Evolutionary conservation across 2,888 invertebrate species (phyloP).

Genomic region (Rhagonycha lutea): DNA sequence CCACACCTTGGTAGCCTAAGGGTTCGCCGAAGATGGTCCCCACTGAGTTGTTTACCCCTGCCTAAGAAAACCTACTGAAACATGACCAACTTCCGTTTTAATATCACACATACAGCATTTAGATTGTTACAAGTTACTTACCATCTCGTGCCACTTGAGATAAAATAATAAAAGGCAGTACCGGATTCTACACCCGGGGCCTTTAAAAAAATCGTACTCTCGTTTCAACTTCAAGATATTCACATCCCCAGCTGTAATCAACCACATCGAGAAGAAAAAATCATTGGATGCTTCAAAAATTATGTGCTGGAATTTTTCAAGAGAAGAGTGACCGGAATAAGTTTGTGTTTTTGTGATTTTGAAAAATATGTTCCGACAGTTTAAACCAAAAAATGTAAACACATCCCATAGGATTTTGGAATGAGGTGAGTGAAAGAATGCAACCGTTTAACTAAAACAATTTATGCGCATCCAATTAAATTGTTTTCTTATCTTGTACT

Average conservation of each 20-base stretch:
- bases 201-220: not conserved
- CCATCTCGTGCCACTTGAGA: slow-evolving; percentile 7
- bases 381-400: not conserved
- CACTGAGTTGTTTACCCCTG: slow-evolving; percentile 12
- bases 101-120: slow-evolving; percentile 14
- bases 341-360: not conserved
- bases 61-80: slow-evolving; percentile 3
- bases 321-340: not conserved
- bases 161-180: not conserved
- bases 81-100: slow-evolving; percentile 10
- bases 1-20: not conserved
- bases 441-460: not conserved
- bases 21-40: slow-evolving; percentile 8
- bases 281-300: not conserved
- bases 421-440: slow-evolving; percentile 3
- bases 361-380: not conserved
- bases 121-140: slow-evolving; percentile 9
- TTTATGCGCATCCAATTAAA: not conserved
- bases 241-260: not conserved
- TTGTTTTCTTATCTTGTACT: not conserved
- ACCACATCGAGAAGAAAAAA: not conserved
- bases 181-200: not conserved
- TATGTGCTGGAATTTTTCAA: not conserved
- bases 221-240: not conserved
- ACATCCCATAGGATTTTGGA: not conserved